These are phyloP conservation scores for Lepilemur ruficaudatus DNA, from an alignment of 2,797 vertebrate species.

Conservation along the genomic window DNA sequence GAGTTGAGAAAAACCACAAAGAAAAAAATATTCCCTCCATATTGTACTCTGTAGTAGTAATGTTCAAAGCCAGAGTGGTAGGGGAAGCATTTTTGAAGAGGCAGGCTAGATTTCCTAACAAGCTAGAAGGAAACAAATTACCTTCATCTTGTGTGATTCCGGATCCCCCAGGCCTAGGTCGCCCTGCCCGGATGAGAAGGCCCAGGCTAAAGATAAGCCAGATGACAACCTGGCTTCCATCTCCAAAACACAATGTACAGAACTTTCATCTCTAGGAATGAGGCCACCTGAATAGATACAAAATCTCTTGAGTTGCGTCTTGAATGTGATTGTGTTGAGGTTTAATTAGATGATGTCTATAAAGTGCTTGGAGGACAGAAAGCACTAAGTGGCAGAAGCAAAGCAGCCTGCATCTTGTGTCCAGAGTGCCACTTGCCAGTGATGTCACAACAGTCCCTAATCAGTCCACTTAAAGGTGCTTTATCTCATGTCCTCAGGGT, in stretches of 20 bases:
- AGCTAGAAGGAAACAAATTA: neutral
- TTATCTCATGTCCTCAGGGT: slow-evolving; percentile 68
- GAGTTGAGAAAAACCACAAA: neutral
- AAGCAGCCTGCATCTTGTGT: neutral
- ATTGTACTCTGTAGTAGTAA: neutral
- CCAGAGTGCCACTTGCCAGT: slow-evolving; percentile 41
- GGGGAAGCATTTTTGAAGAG: neutral
- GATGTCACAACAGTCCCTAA: slow-evolving; percentile 58
- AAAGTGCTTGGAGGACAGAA: slow-evolving; percentile 54
- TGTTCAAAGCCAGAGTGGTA: neutral
- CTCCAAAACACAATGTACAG: neutral
- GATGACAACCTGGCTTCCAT: neutral
- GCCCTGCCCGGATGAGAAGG: neutral
- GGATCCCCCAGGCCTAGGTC: neutral
- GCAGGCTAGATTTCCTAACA: neutral
- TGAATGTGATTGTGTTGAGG: slow-evolving; percentile 14
- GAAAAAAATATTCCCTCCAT: neutral
- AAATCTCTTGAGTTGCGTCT: slow-evolving; percentile 62
- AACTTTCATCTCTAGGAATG: slow-evolving; percentile 44
- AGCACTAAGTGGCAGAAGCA: slow-evolving; percentile 34
- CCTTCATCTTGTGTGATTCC: neutral
- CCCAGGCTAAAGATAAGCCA: neutral
- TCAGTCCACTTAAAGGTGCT: slow-evolving; percentile 60
- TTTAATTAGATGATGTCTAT: slow-evolving; percentile 58
- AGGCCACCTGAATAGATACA: slow-evolving; percentile 29